A percentile compares a stretch with the other conserved stretches of the same genome.
These are phyloP conservation scores for Hypolimnas misippus DNA, from an alignment of 2,888 invertebrate species.

Conservation along the genomic window DNA sequence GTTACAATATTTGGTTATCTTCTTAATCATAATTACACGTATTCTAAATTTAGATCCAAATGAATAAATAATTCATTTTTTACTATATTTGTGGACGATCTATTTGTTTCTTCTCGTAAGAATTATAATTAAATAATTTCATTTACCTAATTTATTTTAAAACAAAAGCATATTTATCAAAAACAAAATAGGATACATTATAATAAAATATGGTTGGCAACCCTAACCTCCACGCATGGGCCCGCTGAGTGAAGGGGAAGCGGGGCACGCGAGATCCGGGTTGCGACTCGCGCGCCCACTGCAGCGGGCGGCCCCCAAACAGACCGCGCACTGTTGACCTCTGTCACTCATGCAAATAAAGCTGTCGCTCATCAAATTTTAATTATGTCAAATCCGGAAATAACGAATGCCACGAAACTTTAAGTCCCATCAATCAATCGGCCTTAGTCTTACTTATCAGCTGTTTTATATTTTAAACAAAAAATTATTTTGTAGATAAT, in stretches of 20 bases:
- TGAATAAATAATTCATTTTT: too few relatives aligned
- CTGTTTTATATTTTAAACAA: not conserved
- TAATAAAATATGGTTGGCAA: too few relatives aligned
- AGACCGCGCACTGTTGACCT: conserved; percentile 71
- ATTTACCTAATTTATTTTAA: too few relatives aligned
- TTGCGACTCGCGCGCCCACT: conserved; percentile 72
- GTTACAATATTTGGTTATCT: too few relatives aligned
- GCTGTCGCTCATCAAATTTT: conserved; percentile 52
- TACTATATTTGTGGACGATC: too few relatives aligned
- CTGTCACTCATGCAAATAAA: conserved; percentile 59
- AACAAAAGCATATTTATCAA: too few relatives aligned
- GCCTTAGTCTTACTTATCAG: not conserved
- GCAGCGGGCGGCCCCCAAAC: conserved; percentile 75
- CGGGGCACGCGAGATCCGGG: conserved; percentile 82
- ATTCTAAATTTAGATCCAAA: too few relatives aligned
- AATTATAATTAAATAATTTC: too few relatives aligned
- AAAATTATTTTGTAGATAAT: not conserved
- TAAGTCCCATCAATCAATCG: not conserved
- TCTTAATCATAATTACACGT: too few relatives aligned
- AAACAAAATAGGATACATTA: too few relatives aligned
- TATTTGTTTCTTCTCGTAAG: too few relatives aligned
- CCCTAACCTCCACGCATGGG: conserved; percentile 66
- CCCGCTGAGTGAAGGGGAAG: conserved; percentile 79
- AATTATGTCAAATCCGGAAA: conserved; percentile 41
- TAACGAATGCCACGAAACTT: conserved; percentile 2